phyloP scores from a whole-genome alignment of 2,888 invertebrate genomes.

The Epistrophella euchroma region DNA sequence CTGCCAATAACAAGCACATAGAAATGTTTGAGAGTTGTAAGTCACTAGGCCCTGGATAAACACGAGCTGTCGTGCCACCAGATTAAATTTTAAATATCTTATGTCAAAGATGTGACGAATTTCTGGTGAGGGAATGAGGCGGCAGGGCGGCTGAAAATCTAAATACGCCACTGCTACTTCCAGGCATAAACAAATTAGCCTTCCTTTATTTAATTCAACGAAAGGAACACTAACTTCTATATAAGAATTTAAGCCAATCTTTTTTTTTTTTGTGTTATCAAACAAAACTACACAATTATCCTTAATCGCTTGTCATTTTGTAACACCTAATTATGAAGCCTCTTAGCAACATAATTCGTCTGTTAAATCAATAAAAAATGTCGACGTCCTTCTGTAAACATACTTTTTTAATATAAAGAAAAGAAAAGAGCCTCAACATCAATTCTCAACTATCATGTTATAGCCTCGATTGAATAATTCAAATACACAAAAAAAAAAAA shows the following conservation, averaged over 20 bases:
- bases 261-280: not conserved
- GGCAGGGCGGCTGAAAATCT: no score
- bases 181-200: no score
- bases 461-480: not conserved
- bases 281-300: not conserved
- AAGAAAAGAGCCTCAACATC: not conserved
- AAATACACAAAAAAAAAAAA: not conserved
- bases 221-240: no score
- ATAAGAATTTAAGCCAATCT: not conserved
- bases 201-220: no score
- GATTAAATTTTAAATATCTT: no score
- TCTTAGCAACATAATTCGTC: slow-evolving; percentile 28
- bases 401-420: not conserved
- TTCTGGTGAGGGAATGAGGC: no score
- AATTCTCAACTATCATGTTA: slow-evolving; percentile 1
- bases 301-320: not conserved
- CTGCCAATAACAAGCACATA: no score
- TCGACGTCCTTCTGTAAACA: slow-evolving; percentile 17
- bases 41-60: no score
- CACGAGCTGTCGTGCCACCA: no score
- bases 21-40: no score
- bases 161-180: no score
- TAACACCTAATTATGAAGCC: not conserved
- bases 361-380: slow-evolving; percentile 23
- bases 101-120: no score